phyloP scores from a whole-genome alignment of 2,797 vertebrate genomes.

The Semotilus atromaculatus region DNA sequence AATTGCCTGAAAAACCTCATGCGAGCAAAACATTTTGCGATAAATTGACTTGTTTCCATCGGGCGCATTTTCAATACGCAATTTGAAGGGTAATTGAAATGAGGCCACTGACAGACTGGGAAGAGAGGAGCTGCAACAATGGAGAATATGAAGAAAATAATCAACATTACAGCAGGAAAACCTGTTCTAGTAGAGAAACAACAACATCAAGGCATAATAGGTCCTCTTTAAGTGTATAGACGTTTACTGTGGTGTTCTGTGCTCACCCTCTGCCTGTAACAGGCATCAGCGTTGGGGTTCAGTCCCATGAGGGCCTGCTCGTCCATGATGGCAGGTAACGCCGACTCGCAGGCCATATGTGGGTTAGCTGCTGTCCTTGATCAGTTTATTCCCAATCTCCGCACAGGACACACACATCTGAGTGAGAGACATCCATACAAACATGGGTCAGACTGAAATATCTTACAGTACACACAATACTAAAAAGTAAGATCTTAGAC shows the following conservation, averaged over 20 bases:
- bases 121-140: too few relatives aligned
- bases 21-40: too few relatives aligned
- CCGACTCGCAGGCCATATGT: conserved; percentile 83
- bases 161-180: too few relatives aligned
- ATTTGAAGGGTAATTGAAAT: too few relatives aligned
- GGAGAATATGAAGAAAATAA: too few relatives aligned
- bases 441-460: background rate
- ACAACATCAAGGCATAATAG: too few relatives aligned
- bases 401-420: conserved; percentile 85
- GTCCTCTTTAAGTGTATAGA: background rate
- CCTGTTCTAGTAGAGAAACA: too few relatives aligned
- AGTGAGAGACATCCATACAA: conserved; percentile 1
- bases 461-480: too few relatives aligned
- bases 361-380: conserved; percentile 78
- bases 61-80: too few relatives aligned
- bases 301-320: conserved; percentile 98
- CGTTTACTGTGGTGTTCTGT: background rate
- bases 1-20: too few relatives aligned
- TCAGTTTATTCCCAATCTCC: conserved; percentile 75
- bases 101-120: too few relatives aligned
- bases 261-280: conserved; percentile 92
- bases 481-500: background rate
- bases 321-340: conserved; percentile 87
- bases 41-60: too few relatives aligned
- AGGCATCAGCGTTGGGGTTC: conserved; percentile 94